These are phyloP conservation scores for Melieria crassipennis DNA, from an alignment of 2,888 invertebrate species.

Conservation along the genomic window DNA sequence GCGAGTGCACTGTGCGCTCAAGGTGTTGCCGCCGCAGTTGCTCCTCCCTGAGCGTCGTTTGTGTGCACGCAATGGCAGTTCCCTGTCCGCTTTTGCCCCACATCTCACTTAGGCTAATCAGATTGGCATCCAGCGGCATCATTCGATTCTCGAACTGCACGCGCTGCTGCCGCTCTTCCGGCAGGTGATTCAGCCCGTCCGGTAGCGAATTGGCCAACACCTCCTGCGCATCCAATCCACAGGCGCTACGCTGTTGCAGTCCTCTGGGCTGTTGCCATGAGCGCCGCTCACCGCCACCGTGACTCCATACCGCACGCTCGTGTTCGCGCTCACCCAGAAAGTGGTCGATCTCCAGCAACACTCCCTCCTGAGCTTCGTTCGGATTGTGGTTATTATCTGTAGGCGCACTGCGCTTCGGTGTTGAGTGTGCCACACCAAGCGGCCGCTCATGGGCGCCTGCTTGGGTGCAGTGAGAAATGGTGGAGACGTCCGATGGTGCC, in stretches of 20 bases:
- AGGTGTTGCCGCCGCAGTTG: slow-evolving; percentile 78
- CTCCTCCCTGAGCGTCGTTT: slow-evolving; percentile 70
- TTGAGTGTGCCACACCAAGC: slow-evolving; percentile 58
- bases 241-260: slow-evolving; percentile 27
- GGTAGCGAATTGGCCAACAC: slow-evolving; percentile 50
- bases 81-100: slow-evolving; percentile 61
- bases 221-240: slow-evolving; percentile 12
- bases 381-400: background rate
- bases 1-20: slow-evolving; percentile 78
- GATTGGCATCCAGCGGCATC: slow-evolving; percentile 36
- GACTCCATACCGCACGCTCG: slow-evolving; percentile 40
- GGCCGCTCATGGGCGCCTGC: slow-evolving; percentile 8
- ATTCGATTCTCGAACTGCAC: background rate
- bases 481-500: slow-evolving; percentile 59
- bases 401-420: slow-evolving; percentile 54
- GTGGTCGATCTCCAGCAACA: slow-evolving; percentile 61
- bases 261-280: background rate
- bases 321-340: slow-evolving; percentile 52
- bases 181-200: slow-evolving; percentile 43
- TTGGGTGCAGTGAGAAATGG: slow-evolving; percentile 49
- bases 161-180: slow-evolving; percentile 14
- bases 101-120: slow-evolving; percentile 63
- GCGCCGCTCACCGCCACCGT: slow-evolving; percentile 50
- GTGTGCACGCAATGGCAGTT: slow-evolving; percentile 42
- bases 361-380: slow-evolving; percentile 39